phyloP scores from a whole-genome alignment of 2,797 vertebrate species.

The Anas bernieri region DNA sequence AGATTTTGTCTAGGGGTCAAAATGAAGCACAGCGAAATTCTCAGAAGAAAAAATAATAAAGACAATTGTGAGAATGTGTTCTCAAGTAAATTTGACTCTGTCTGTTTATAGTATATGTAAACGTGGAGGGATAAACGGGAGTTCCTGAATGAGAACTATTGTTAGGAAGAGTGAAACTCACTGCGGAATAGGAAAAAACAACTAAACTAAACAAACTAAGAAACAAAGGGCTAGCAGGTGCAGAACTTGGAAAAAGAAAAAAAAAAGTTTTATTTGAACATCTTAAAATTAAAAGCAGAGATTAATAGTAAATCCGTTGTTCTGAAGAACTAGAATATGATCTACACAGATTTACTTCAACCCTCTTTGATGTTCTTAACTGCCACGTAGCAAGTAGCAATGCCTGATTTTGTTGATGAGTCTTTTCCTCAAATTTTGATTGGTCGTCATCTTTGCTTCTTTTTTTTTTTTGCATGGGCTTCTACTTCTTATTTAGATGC shows the following conservation, averaged over 20 bases:
- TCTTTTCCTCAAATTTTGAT: background rate
- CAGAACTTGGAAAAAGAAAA: background rate
- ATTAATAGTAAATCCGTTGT: background rate
- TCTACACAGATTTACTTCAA: background rate
- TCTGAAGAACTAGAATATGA: background rate
- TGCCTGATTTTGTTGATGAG: background rate
- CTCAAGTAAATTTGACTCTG: background rate
- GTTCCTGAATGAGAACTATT: background rate
- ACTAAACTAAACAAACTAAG: background rate
- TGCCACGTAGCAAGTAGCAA: background rate
- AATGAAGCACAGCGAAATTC: background rate
- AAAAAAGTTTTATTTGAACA: background rate
- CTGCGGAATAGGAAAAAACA: background rate
- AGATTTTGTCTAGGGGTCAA: background rate
- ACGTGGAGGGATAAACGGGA: background rate
- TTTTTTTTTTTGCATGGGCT: background rate
- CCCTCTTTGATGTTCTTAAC: background rate
- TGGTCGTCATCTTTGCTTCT: background rate
- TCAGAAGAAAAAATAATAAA: background rate
- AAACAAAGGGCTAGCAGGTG: slow-evolving; percentile 4
- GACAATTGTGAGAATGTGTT: slow-evolving; percentile 31
- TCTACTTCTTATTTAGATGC: background rate
- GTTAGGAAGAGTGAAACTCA: slow-evolving; percentile 12
- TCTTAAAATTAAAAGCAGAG: background rate
- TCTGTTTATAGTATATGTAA: slow-evolving; percentile 23